These are phyloP conservation scores for Nowickia ferox DNA, from an alignment of 2,888 invertebrate species.

Conservation along the genomic window DNA sequence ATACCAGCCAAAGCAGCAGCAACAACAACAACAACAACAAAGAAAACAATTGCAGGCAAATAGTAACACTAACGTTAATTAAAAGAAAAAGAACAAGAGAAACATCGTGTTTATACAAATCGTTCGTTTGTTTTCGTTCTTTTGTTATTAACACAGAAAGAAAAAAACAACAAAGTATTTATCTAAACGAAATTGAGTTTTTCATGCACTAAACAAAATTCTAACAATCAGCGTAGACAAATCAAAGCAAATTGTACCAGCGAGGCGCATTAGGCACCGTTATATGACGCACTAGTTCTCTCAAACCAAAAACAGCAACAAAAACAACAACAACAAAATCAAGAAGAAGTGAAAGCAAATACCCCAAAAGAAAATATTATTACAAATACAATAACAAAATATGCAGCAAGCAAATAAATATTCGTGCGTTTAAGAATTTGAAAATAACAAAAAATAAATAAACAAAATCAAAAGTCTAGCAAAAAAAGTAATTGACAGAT, in stretches of 20 bases:
- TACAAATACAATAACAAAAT: slow-evolving; percentile 15
- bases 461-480: not conserved
- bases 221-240: slow-evolving; percentile 41
- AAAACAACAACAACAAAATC: not conserved
- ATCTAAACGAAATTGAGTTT: slow-evolving; percentile 42
- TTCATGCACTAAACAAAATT: slow-evolving; percentile 25
- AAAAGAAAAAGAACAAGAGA: not conserved
- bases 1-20: not conserved
- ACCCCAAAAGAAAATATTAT: not conserved
- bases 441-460: not conserved
- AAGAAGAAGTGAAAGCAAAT: not conserved
- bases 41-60: slow-evolving; percentile 9
- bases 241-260: slow-evolving; percentile 60
- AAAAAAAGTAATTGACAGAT: not conserved
- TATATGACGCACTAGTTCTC: slow-evolving; percentile 25
- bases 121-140: slow-evolving; percentile 48
- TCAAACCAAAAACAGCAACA: not conserved
- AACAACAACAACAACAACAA: not conserved
- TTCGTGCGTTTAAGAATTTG: not conserved
- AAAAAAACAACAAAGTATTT: slow-evolving; percentile 21
- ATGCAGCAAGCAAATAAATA: not conserved
- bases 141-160: slow-evolving; percentile 29
- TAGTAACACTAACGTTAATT: slow-evolving; percentile 27
- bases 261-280: slow-evolving; percentile 58
- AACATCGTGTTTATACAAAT: slow-evolving; percentile 40